phyloP scores from a whole-genome alignment of 2,888 invertebrate genomes.

The Molanna angustata region DNA sequence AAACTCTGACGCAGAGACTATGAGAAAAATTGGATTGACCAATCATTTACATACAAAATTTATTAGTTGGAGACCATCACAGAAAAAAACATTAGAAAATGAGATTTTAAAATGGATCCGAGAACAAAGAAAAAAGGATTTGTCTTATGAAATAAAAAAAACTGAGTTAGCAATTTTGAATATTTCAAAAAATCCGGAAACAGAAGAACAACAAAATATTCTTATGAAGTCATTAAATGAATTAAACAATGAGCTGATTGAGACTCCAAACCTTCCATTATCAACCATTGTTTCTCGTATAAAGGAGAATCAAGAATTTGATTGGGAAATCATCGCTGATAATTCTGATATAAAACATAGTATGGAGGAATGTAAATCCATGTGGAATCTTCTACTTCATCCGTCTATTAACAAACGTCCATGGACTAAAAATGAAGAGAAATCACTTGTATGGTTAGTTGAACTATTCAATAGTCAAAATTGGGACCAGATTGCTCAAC shows the following conservation, averaged over 20 bases:
- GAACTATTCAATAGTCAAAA: slow-evolving; percentile 52
- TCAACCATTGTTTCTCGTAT: slow-evolving; percentile 42
- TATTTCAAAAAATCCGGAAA: slow-evolving; percentile 5
- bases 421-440: slow-evolving; percentile 56
- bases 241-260: slow-evolving; percentile 5
- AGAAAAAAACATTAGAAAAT: slow-evolving; percentile 54
- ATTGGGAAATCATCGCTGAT: slow-evolving; percentile 61
- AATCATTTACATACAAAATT: slow-evolving; percentile 41
- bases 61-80: slow-evolving; percentile 56
- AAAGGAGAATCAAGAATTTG: slow-evolving; percentile 46
- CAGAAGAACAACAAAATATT: background rate
- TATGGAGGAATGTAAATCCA: slow-evolving; percentile 63
- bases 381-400: slow-evolving; percentile 71
- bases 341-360: too few species aligned
- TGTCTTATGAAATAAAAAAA: slow-evolving; percentile 37
- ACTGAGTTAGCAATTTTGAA: slow-evolving; percentile 36
- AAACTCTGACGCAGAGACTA: slow-evolving; percentile 13
- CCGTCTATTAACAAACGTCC: slow-evolving; percentile 60
- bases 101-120: slow-evolving; percentile 29
- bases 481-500: slow-evolving; percentile 64
- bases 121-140: slow-evolving; percentile 46
- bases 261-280: slow-evolving; percentile 36
- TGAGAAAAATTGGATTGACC: slow-evolving; percentile 3
- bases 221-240: background rate
- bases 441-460: slow-evolving; percentile 43